phyloP scores from a whole-genome alignment of 2,113 vertebrate species.

The Mionectes macconnelli region DNA sequence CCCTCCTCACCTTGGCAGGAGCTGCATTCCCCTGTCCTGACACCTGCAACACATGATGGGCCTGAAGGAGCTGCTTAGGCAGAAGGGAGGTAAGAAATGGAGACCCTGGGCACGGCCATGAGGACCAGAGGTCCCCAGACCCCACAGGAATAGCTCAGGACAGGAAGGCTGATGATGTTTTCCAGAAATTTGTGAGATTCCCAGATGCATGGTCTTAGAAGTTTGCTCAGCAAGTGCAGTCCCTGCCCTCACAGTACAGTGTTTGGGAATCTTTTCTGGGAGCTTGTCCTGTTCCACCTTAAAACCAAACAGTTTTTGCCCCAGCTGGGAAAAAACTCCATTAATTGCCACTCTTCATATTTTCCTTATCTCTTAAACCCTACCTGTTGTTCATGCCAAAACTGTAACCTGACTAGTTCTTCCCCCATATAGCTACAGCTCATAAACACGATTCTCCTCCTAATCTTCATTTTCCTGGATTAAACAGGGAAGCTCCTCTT shows the following conservation, averaged over 20 bases:
- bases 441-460: background rate
- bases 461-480: background rate
- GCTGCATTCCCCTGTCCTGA: background rate
- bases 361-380: background rate
- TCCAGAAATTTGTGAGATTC: background rate
- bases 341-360: background rate
- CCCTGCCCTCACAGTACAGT: background rate
- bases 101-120: background rate
- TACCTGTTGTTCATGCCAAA: background rate
- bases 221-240: background rate
- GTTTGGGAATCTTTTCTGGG: background rate
- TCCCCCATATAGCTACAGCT: background rate
- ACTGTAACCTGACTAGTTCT: background rate
- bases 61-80: background rate
- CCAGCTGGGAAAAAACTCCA: background rate
- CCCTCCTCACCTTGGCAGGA: background rate
- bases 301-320: background rate
- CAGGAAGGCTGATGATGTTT: background rate
- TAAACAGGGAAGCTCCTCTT: background rate
- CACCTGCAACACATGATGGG: background rate
- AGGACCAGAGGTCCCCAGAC: background rate
- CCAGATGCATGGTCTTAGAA: background rate
- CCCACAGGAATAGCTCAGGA: background rate
- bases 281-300: background rate
- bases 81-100: background rate